These are phyloP conservation scores for Psittacara wagleri DNA, from an alignment of 2,113 vertebrate species.

Conservation along the genomic window DNA sequence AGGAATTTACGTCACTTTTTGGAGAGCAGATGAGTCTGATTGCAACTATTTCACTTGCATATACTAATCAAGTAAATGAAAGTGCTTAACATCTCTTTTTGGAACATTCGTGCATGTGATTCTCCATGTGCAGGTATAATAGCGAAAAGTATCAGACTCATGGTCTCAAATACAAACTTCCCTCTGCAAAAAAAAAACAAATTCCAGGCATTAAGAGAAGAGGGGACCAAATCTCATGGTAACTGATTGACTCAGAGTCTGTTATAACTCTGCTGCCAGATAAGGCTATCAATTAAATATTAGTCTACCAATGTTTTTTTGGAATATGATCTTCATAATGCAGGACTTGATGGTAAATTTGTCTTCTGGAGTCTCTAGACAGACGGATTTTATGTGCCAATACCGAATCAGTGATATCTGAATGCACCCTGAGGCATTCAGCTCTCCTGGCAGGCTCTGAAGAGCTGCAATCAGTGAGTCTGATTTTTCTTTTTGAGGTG, in stretches of 20 bases:
- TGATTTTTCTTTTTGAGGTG: background rate
- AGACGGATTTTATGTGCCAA: background rate
- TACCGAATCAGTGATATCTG: background rate
- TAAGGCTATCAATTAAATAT: background rate
- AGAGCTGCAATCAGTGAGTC: background rate
- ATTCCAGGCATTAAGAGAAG: background rate
- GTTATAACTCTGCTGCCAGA: background rate
- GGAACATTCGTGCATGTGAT: background rate
- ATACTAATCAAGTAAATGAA: background rate
- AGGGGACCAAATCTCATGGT: background rate
- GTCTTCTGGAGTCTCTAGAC: background rate
- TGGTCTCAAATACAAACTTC: background rate
- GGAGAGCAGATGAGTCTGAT: background rate
- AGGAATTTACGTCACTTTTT: background rate
- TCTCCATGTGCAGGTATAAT: background rate
- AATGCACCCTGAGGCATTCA: background rate
- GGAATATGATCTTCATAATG: background rate
- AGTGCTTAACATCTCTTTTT: background rate
- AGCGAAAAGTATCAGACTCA: background rate
- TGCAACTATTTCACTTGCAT: background rate
- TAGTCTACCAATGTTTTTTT: background rate
- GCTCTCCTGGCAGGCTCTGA: background rate
- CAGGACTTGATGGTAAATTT: background rate
- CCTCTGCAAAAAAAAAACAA: background rate
- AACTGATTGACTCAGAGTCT: background rate